Evolutionary conservation across 2,888 invertebrate genomes (phyloP), one percentile per base, ranked within the genome.

Genomic region (Lycophotia porphyrea): DNA sequence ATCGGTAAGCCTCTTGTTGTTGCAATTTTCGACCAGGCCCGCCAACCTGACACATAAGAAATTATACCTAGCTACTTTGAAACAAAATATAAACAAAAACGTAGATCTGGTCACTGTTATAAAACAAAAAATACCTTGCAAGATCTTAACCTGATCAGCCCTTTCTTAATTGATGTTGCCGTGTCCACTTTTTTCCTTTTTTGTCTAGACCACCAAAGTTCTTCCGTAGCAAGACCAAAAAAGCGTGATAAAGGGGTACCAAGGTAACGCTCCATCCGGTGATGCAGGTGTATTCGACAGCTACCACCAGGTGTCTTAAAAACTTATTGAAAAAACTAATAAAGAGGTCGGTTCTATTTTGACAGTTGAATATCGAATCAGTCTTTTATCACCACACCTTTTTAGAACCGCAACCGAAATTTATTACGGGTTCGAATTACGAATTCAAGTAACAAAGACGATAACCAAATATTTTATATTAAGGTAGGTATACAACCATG

Each of bases 161-260:
- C 71, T 70, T 70, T 76, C 47, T 74, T 84, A 68, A 78, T 80
- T 63, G 61, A 75, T 61, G 52, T 69, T 72, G 63, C 81, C 77
- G 74, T 74, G 60, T 64, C 71, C 39, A 71, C 36, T 71, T 73
- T 21, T 61, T 73, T 75, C 47, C 9, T 34, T 75, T 83, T 78
- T 87, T 76, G 68, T 47, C 58, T 72, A 80, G 88, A 88, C 87
- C 87, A 88, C 87, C 87, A 77, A 65, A 71, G 78, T 63, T 82
- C 73, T 76, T 82, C 68, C 75, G 49, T 21, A 55, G 66, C 70
- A 67, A 31, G 36, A n/a, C 65, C 65, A 84, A 88, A 88, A 88
- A 88, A 88, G 87, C 88, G 87, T 88, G 81, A 87, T 82, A 78
- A 82, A 81, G 61, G 79, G 83, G 79, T 79, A 85, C 79, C 79